These are phyloP conservation scores for Ectemnius cavifrons DNA, from an alignment of 2,888 invertebrate species.

Conservation along the genomic window DNA sequence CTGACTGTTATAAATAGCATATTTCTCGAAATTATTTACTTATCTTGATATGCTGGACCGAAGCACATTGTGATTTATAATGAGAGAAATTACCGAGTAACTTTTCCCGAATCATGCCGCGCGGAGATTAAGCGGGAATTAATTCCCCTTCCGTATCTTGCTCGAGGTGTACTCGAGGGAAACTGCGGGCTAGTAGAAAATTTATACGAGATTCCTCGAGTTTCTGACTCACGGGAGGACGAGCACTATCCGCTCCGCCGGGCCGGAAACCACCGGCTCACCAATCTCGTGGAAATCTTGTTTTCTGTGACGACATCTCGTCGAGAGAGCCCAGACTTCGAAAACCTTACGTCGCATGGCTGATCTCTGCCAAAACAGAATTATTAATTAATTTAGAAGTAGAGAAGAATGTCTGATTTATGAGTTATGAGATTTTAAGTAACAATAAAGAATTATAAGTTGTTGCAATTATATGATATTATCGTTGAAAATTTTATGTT, in stretches of 20 bases:
- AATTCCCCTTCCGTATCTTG: slow-evolving; percentile 24
- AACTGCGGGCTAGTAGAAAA: slow-evolving; percentile 37
- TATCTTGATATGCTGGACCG: neutral
- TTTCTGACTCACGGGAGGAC: slow-evolving; percentile 47
- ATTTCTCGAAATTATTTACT: too few species aligned
- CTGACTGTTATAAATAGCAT: too few species aligned
- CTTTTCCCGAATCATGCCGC: slow-evolving; percentile 24
- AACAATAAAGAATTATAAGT: too few species aligned
- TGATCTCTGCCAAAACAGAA: too few species aligned
- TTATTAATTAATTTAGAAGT: too few species aligned
- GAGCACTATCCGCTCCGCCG: slow-evolving; percentile 55
- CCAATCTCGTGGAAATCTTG: slow-evolving; percentile 64
- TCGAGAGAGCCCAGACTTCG: too few species aligned
- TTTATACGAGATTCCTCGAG: slow-evolving; percentile 54
- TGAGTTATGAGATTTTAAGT: too few species aligned
- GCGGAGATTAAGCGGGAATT: slow-evolving; percentile 33
- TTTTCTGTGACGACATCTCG: slow-evolving; percentile 40
- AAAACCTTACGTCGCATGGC: too few species aligned
- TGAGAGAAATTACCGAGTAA: neutral
- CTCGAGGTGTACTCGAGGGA: slow-evolving; percentile 18
- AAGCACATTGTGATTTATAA: slow-evolving; percentile 3
- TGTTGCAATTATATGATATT: too few species aligned
- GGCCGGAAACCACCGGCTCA: slow-evolving; percentile 55
- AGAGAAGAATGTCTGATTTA: too few species aligned
- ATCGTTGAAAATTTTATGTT: too few species aligned